Evolutionary conservation across 2,888 invertebrate species (phyloP).

Genomic region (Tridacna gigas): DNA sequence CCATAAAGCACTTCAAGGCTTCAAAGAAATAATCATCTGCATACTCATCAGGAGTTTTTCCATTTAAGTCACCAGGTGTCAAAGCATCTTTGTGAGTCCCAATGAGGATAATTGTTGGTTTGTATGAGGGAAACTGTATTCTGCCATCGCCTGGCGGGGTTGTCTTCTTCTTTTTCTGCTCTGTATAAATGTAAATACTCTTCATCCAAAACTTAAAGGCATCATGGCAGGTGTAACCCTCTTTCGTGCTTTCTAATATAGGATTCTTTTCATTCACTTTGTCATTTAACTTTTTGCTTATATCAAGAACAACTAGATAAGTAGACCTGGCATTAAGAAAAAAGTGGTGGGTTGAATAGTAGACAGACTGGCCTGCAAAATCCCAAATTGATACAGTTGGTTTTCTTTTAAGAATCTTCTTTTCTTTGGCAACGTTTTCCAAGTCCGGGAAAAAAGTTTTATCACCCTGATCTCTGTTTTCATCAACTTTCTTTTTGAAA

Average conservation of each 20-base stretch:
- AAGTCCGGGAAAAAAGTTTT: too few species aligned
- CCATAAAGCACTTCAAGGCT: constrained; percentile 37
- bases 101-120: constrained; percentile 6
- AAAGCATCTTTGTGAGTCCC: background rate
- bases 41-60: constrained; percentile 15
- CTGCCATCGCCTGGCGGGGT: too few species aligned
- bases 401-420: background rate
- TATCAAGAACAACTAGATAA: constrained; percentile 50
- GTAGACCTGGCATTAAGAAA: constrained; percentile 52
- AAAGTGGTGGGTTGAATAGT: constrained; percentile 59
- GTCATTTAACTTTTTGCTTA: constrained; percentile 13
- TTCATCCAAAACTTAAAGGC: constrained; percentile 21
- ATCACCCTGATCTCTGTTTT: too few species aligned
- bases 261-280: background rate
- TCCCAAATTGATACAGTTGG: constrained; percentile 52
- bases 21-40: constrained; percentile 49
- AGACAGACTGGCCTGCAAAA: constrained; percentile 29
- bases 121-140: background rate
- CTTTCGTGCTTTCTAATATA: background rate
- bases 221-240: background rate
- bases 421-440: too few species aligned
- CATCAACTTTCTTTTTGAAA: too few species aligned
- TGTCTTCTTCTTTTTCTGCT: background rate
- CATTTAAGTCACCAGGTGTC: constrained; percentile 25
- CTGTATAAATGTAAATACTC: constrained; percentile 18